Percentiles rank a stretch among this genome's conserved stretches.
These are phyloP conservation scores for Caloenas nicobarica DNA, from an alignment of 2,113 vertebrate species.

Conservation along the genomic window DNA sequence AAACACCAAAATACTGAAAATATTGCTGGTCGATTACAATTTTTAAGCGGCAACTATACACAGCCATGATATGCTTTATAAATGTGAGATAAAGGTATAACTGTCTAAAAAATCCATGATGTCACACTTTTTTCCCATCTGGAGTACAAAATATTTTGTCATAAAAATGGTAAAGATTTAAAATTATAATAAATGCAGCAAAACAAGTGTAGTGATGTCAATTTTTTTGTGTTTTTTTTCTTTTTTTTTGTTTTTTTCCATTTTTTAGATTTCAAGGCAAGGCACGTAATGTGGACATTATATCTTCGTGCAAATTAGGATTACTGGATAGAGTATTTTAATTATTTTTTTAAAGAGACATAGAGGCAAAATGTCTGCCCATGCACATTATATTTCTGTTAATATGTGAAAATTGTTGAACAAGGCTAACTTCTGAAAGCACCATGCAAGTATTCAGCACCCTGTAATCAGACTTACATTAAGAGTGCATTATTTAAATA, in stretches of 20 bases:
- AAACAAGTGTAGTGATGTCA: slow-evolving; percentile 99
- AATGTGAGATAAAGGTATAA: slow-evolving; percentile 99
- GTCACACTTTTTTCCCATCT: slow-evolving; percentile 89
- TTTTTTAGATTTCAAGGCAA: slow-evolving; percentile 97
- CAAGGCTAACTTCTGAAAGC: slow-evolving; percentile 89
- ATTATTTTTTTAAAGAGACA: slow-evolving; percentile 86
- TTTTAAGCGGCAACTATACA: slow-evolving; percentile 99
- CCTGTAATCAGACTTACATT: slow-evolving; percentile 79
- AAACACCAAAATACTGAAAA: slow-evolving; percentile 98
- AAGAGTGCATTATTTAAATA: slow-evolving; percentile 81
- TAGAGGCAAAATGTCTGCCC: slow-evolving; percentile 89
- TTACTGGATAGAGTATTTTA: slow-evolving; percentile 91
- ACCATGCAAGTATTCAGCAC: slow-evolving; percentile 87
- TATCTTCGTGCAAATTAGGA: slow-evolving; percentile 99
- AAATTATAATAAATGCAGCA: slow-evolving; percentile 99
- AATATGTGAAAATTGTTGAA: slow-evolving; percentile 79
- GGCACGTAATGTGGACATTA: slow-evolving; percentile 99
- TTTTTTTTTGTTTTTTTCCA: slow-evolving; percentile 75
- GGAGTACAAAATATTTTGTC: slow-evolving; percentile 99
- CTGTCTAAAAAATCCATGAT: slow-evolving; percentile 99
- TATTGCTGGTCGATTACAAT: slow-evolving; percentile 99
- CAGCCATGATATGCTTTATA: slow-evolving; percentile 99
- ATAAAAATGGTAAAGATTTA: slow-evolving; percentile 99
- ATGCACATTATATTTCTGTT: slow-evolving; percentile 80
- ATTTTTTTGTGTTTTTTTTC: slow-evolving; percentile 76